Conservation (phyloP, 2,888 invertebrate genomes). For the Himalopsyche tibetana region DNA sequence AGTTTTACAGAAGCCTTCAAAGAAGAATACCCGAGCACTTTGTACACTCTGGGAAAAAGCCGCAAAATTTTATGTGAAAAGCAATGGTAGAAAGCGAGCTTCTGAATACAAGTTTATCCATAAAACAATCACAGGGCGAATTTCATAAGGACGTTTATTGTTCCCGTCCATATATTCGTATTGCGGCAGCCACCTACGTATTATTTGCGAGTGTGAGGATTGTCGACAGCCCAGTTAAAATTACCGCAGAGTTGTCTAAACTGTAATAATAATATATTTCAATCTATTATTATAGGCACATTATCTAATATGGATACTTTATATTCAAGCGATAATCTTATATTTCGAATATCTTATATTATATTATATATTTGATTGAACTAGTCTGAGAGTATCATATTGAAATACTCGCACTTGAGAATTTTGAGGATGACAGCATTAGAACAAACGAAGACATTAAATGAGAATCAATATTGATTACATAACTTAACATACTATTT, state of each 20-base stretch:
- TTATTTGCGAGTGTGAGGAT: background rate
- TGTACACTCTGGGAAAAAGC: conserved; percentile 24
- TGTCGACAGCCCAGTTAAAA: background rate
- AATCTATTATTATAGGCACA: conserved; percentile 17
- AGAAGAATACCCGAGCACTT: conserved; percentile 19
- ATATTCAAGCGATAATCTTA: background rate
- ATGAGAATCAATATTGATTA: too few species aligned
- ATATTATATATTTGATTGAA: too few species aligned
- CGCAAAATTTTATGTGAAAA: conserved; percentile 40
- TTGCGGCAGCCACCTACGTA: conserved; percentile 9
- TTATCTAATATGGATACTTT: background rate
- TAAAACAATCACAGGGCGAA: conserved; percentile 46
- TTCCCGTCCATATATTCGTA: conserved; percentile 44
- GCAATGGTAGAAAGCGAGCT: conserved; percentile 35
- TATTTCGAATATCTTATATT: background rate
- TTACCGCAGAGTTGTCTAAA: conserved; percentile 12
- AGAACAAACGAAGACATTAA: too few species aligned
- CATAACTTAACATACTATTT: too few species aligned
- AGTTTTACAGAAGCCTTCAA: conserved; percentile 22
- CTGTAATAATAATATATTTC: conserved; percentile 12
- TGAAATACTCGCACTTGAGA: too few species aligned
- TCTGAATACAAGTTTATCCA: conserved; percentile 44
- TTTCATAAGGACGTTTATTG: conserved; percentile 47
- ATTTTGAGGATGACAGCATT: too few species aligned
- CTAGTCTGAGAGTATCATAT: too few species aligned